Percentiles rank a stretch among this genome's conserved stretches.
These are phyloP conservation scores for Drosophila tristis DNA, from an alignment of 1,140 invertebrate genomes.

Conservation along the genomic window DNA sequence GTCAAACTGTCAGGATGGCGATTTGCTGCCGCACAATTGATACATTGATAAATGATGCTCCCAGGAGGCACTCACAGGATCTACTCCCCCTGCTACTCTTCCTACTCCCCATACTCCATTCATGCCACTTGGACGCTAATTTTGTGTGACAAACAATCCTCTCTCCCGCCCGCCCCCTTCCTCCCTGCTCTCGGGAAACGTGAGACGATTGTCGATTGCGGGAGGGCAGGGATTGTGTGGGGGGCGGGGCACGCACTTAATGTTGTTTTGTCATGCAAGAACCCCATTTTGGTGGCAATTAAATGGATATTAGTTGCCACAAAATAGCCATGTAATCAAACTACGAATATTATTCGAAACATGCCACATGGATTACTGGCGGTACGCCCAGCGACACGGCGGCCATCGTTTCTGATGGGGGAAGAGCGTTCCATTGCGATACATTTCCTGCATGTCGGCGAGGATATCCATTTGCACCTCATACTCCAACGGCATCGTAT, in stretches of 20 bases:
- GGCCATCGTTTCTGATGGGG: too few relatives aligned
- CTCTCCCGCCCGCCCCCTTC: neutral
- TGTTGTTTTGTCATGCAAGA: conserved; percentile 60
- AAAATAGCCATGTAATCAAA: neutral
- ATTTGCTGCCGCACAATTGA: conserved; percentile 66
- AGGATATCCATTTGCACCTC: too few relatives aligned
- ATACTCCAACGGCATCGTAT: too few relatives aligned
- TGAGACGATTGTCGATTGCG: too few relatives aligned
- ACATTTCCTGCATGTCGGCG: too few relatives aligned
- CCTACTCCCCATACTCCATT: neutral
- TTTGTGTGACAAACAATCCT: conserved; percentile 77
- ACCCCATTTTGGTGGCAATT: conserved; percentile 23
- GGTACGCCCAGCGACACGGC: too few relatives aligned
- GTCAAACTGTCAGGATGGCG: conserved; percentile 15
- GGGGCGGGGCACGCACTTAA: conserved; percentile 48
- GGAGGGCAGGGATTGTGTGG: neutral
- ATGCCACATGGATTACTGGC: too few relatives aligned
- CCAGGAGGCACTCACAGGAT: conserved; percentile 27
- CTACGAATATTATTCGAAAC: too few relatives aligned
- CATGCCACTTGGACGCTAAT: conserved; percentile 56
- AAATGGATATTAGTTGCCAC: conserved; percentile 2
- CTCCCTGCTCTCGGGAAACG: too few relatives aligned
- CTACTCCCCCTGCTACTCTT: too few relatives aligned
- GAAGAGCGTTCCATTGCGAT: too few relatives aligned
- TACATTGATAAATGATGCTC: conserved; percentile 77